These are phyloP conservation scores for Semnopithecus entellus DNA, from an alignment of 2,113 vertebrate genomes.

Conservation along the genomic window DNA sequence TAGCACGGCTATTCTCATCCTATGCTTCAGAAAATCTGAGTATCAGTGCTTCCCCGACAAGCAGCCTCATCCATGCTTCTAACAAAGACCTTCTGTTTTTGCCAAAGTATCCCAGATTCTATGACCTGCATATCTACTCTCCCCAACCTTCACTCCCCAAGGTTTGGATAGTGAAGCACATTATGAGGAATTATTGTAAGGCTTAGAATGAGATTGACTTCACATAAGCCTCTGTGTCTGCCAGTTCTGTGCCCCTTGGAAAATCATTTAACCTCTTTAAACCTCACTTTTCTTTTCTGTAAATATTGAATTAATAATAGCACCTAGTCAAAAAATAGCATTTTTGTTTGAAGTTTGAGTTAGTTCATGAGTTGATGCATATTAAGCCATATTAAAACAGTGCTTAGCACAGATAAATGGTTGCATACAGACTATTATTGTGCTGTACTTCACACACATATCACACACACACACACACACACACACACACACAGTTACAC, in stretches of 20 bases:
- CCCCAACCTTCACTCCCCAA: too few species aligned
- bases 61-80: not conserved
- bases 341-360: not conserved
- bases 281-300: not conserved
- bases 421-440: not conserved
- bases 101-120: not conserved
- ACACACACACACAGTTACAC: not conserved
- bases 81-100: not conserved
- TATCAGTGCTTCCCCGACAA: not conserved
- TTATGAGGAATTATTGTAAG: not conserved
- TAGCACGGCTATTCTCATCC: not conserved
- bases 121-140: not conserved
- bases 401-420: not conserved
- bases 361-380: not conserved
- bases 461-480: not conserved
- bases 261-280: not conserved
- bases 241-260: not conserved
- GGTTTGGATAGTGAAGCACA: not conserved
- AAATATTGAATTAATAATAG: not conserved
- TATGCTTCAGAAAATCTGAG: not conserved
- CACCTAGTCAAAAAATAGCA: not conserved
- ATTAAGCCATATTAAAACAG: not conserved
- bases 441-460: not conserved
- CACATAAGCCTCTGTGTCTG: not conserved
- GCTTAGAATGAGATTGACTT: not conserved